Evolutionary conservation across 2,888 invertebrate genomes (phyloP), one percentile per base, ranked within the genome.

Genomic region (Tachina grossa): DNA sequence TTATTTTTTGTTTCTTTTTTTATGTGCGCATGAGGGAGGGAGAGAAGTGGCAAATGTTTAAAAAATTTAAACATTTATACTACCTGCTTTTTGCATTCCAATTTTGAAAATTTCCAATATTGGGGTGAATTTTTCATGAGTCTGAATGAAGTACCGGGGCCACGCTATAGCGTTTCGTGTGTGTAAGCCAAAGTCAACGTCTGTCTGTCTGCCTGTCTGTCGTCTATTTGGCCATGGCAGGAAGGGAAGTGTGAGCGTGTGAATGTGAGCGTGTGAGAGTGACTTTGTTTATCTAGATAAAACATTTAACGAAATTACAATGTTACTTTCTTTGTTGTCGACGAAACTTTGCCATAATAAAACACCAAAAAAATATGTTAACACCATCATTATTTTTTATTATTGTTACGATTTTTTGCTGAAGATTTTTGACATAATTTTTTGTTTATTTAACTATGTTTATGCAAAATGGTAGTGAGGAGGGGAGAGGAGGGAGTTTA

Each of bases 211-310:
- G 22, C 2, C 22, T 51, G 19, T 10, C 14, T 45, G 19, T 49
- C 47, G 19, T 53, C 19, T 9, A 4, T 10, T 10, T 45, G 51
- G 13, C 61, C 39, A 14, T 45, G 4, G 14, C 16, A 31, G 22
- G 19, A 39, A 57, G 63, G 47, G 55, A 14, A 72, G 72, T 49
- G 51, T 41, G 63, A 31, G 75, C n/a, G n/a, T 41, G 53, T 31
- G 31, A 22, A 55, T 49, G 83, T 79, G 63, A 63, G 63, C 63
- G 9, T 51, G 57, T 53, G 65, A 71, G 85, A 79, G 66, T 85
- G 82, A 85, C 85, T 83, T 83, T 83, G 85, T 63, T 85, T 85
- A 85, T 85, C 85, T 83, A 68, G 85, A 85, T 85, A 85, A 81
- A 85, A 83, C 83, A 85, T 83, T 85, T 85, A 85, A 85, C 85